These are phyloP conservation scores for Polyergus mexicanus DNA, from an alignment of 1,140 invertebrate genomes.

Conservation along the genomic window DNA sequence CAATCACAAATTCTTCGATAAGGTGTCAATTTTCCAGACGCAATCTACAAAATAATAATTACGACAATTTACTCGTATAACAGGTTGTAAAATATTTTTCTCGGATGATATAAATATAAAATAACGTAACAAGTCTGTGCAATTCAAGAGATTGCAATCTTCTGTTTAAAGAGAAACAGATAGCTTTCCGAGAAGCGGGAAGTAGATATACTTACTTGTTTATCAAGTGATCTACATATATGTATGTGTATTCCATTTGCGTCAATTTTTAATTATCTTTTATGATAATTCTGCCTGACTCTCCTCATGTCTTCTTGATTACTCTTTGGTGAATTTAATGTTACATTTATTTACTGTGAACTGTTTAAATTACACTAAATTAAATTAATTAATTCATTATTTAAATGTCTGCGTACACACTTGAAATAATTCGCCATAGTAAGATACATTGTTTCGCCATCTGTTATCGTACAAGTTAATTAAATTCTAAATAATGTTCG, in stretches of 20 bases:
- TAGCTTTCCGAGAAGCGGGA: slow-evolving; percentile 26
- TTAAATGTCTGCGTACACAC: not conserved
- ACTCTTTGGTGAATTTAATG: not conserved
- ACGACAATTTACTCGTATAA: not conserved
- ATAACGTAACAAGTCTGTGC: not conserved
- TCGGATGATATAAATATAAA: slow-evolving; percentile 12
- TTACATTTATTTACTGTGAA: not conserved
- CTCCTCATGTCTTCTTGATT: not conserved
- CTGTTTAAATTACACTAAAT: not conserved
- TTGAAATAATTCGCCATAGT: not conserved
- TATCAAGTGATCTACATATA: not conserved
- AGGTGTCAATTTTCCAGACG: not conserved
- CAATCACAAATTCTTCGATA: too few relatives aligned
- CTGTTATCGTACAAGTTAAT: too few relatives aligned
- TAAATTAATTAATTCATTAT: not conserved
- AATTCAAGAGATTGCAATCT: slow-evolving; percentile 26
- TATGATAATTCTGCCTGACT: not conserved
- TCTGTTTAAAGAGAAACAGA: slow-evolving; percentile 10
- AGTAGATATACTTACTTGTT: not conserved
- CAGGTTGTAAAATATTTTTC: slow-evolving; percentile 1
- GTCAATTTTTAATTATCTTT: not conserved
- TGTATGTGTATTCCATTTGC: not conserved
- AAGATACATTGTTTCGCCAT: too few relatives aligned
- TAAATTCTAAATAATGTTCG: not conserved
- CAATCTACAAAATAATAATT: not conserved